Percentiles rank a stretch among this genome's conserved stretches.
phyloP scores from a whole-genome alignment of 2,888 invertebrate genomes.

The Monopis laevigella region DNA sequence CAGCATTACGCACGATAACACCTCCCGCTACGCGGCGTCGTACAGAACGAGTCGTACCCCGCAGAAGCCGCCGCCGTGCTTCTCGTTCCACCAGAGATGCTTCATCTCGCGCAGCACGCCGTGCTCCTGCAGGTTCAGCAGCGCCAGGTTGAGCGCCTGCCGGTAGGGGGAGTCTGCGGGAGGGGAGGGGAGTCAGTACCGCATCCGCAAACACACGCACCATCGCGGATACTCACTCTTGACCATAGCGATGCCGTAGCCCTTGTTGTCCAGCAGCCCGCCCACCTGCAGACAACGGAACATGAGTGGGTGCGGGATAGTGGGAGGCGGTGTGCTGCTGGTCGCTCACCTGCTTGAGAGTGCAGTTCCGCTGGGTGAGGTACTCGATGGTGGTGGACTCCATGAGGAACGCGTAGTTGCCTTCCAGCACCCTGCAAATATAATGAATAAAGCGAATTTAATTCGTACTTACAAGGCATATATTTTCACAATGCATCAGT shows the following conservation, averaged over 20 bases:
- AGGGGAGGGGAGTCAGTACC: no score
- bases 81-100: slow-evolving; percentile 91
- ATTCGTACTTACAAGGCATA: no score
- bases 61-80: slow-evolving; percentile 78
- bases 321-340: neutral
- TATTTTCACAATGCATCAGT: no score
- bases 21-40: no score
- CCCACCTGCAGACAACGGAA: slow-evolving; percentile 61
- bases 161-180: slow-evolving; percentile 78
- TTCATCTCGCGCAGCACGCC: slow-evolving; percentile 82
- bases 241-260: slow-evolving; percentile 87
- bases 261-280: slow-evolving; percentile 80
- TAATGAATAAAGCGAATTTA: neutral
- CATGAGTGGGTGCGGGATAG: neutral
- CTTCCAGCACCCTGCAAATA: slow-evolving; percentile 24
- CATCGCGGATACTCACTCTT: slow-evolving; percentile 71
- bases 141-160: slow-evolving; percentile 80
- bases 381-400: slow-evolving; percentile 92
- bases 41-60: slow-evolving; percentile 50
- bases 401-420: slow-evolving; percentile 85
- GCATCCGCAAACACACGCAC: no score
- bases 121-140: slow-evolving; percentile 85
- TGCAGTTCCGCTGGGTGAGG: slow-evolving; percentile 77
- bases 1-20: neutral
- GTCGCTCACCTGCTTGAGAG: slow-evolving; percentile 67